These are phyloP conservation scores for Globodera ellingtonae DNA, from an alignment of 1,140 invertebrate species.

Conservation along the genomic window DNA sequence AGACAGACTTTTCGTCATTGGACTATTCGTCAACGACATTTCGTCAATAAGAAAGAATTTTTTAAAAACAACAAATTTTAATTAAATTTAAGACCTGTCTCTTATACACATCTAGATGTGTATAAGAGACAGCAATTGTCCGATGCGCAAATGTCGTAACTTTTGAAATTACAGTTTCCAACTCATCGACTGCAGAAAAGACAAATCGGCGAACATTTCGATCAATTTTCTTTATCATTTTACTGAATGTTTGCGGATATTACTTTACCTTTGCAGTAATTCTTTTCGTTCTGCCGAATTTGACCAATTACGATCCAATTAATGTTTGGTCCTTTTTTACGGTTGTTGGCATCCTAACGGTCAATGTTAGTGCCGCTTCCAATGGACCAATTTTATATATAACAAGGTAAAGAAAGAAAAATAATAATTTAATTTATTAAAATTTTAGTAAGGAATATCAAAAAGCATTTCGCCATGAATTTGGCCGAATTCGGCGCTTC, in stretches of 20 bases:
- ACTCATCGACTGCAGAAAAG: not conserved
- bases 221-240: constrained; percentile 8
- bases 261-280: not conserved
- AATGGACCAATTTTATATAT: constrained; percentile 8
- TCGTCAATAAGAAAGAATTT: no score
- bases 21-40: no score
- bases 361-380: constrained; percentile 11
- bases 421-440: not conserved
- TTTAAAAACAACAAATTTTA: no score
- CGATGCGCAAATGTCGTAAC: not conserved
- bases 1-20: no score
- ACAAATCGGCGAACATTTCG: not conserved
- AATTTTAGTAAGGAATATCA: not conserved
- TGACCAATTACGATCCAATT: not conserved
- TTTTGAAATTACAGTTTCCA: not conserved
- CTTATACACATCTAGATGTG: no score
- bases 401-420: not conserved
- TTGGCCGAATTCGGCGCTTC: not conserved
- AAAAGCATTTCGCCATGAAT: not conserved
- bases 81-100: no score
- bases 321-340: not conserved
- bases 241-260: constrained; percentile 24
- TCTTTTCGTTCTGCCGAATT: not conserved
- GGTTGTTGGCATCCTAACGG: not conserved
- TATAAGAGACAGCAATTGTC: no score